Conservation (phyloP, 2,113 vertebrate species). For the Elanoides forficatus region DNA sequence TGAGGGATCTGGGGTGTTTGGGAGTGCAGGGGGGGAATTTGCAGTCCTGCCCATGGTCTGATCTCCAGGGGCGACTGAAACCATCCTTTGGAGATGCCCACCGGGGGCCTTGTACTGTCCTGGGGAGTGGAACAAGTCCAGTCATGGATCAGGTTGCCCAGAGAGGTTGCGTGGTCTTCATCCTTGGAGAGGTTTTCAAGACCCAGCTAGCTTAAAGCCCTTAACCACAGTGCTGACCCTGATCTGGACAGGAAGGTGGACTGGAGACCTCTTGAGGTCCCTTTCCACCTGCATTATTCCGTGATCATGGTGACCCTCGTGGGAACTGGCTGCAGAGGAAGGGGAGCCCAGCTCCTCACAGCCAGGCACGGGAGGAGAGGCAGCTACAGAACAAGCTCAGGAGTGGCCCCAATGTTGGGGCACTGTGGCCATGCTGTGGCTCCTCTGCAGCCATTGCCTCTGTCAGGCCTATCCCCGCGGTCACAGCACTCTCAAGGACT, state of each 20-base stretch:
- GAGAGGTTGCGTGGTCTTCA: no score
- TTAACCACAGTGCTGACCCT: no score
- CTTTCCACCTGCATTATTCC: not conserved
- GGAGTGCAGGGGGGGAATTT: not conserved
- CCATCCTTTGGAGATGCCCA: not conserved
- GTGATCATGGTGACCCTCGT: fast-evolving
- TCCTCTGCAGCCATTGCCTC: not conserved
- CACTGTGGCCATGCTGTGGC: fast-evolving
- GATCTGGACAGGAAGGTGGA: not conserved
- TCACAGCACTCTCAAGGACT: not conserved
- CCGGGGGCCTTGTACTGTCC: no score
- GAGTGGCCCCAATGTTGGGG: not conserved
- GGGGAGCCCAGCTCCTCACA: not conserved
- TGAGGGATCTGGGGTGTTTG: not conserved
- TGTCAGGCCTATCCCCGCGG: fast-evolving
- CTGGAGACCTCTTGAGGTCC: not conserved
- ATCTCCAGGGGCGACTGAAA: not conserved
- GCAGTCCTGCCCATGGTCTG: fast-evolving
- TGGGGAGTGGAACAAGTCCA: not conserved
- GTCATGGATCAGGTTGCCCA: not conserved
- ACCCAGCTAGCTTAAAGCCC: not conserved
- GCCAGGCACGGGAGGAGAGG: no score
- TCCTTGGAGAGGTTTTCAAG: no score
- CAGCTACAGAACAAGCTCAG: not conserved
- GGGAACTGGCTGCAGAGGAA: not conserved